phyloP scores from a whole-genome alignment of 1,140 invertebrate genomes.

The Panagrolaimus sp. region DNA sequence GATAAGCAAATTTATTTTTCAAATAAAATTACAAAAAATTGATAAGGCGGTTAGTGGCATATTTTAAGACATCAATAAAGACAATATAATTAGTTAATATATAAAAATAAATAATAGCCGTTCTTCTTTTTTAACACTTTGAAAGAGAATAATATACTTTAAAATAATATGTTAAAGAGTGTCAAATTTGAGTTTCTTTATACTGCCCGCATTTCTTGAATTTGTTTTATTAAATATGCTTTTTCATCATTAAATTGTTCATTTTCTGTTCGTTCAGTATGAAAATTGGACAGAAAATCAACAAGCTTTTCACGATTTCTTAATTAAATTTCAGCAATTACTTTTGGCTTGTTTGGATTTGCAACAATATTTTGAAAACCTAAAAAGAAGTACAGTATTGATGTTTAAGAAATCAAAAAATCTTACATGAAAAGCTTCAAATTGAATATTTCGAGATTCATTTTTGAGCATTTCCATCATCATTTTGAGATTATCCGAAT shows the following conservation, averaged over 20 bases:
- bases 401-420: not conserved
- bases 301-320: constrained; percentile 97
- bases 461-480: constrained; percentile 99
- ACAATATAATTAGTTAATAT: too few species aligned
- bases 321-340: constrained; percentile 93
- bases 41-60: too few species aligned
- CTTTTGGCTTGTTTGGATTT: constrained; percentile 98
- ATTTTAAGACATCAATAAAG: too few species aligned
- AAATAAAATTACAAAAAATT: too few species aligned
- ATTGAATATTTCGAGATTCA: constrained; percentile 97
- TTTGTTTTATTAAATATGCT: constrained; percentile 99
- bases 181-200: too few species aligned
- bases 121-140: too few species aligned
- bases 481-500: constrained; percentile 95
- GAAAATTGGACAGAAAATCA: constrained; percentile 96
- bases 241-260: constrained; percentile 99
- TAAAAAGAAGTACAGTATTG: too few species aligned
- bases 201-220: constrained; percentile 96
- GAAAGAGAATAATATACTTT: too few species aligned
- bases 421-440: constrained; percentile 96
- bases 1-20: too few species aligned
- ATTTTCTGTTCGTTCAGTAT: constrained; percentile 96
- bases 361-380: constrained; percentile 85
- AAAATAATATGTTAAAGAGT: too few species aligned
- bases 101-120: too few species aligned